Percentiles rank a stretch among this genome's conserved stretches.
phyloP scores from a whole-genome alignment of 2,113 vertebrate genomes.

The Shinisaurus crocodilurus region DNA sequence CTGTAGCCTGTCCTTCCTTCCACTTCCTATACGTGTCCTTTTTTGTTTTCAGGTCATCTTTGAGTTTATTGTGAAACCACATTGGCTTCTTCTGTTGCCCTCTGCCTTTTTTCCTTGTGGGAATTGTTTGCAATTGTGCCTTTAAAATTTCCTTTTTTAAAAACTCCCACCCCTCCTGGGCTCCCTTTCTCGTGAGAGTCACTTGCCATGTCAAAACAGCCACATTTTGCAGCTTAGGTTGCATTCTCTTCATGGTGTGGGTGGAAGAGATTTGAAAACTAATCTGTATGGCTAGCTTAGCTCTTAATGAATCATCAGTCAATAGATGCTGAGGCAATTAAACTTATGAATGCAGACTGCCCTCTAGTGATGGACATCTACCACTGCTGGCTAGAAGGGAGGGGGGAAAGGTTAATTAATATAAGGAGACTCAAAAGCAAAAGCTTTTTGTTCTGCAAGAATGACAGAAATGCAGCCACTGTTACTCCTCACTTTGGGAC shows the following conservation, averaged over 20 bases:
- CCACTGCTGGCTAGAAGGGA: accelerated
- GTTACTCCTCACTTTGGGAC: not conserved
- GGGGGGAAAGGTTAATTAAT: not conserved
- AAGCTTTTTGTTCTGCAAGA: not conserved
- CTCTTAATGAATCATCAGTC: accelerated
- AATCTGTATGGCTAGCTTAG: not conserved
- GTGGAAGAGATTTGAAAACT: not conserved
- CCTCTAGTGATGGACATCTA: slow-evolving; percentile 41
- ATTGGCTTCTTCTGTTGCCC: too few relatives aligned
- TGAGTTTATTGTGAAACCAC: too few relatives aligned
- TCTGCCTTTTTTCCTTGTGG: too few relatives aligned
- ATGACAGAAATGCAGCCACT: not conserved
- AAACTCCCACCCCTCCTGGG: too few relatives aligned
- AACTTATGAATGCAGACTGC: slow-evolving; percentile 32
- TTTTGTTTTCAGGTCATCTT: too few relatives aligned
- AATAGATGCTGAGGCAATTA: accelerated
- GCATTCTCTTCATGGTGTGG: not conserved
- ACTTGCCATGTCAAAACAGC: not conserved
- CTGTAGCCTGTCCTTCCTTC: too few relatives aligned
- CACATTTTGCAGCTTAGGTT: not conserved
- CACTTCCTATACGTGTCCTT: too few relatives aligned
- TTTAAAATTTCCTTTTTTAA: too few relatives aligned
- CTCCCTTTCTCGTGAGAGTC: too few relatives aligned
- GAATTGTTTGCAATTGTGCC: too few relatives aligned
- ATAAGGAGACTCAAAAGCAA: not conserved